Conservation (phyloP, 2,113 vertebrate genomes). For the Variabilichromis moorii region DNA sequence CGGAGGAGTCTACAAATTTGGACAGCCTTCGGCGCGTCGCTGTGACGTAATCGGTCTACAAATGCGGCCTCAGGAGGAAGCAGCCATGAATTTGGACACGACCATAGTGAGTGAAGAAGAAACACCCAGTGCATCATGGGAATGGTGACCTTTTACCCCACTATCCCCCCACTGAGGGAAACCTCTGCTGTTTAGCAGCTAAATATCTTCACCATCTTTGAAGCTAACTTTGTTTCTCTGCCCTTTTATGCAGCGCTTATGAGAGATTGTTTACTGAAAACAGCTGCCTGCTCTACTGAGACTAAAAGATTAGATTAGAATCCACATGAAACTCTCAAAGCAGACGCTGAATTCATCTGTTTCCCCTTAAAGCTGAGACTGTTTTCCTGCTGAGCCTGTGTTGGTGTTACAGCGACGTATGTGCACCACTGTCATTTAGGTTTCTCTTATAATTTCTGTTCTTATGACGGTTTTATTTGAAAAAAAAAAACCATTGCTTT, state of each 20-base stretch:
- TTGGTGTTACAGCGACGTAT: neutral
- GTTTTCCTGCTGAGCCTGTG: neutral
- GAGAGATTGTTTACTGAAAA: neutral
- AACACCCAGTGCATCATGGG: neutral
- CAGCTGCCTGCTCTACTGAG: neutral
- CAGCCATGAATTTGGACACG: no score
- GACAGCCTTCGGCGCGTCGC: no score
- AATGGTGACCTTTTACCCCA: neutral
- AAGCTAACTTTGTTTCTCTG: neutral
- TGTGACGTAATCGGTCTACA: no score
- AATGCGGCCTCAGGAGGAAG: accelerated
- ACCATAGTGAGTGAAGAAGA: neutral
- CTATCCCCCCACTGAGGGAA: neutral
- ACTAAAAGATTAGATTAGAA: neutral
- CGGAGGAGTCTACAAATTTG: no score
- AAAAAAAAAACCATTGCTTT: neutral
- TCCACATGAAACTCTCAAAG: neutral
- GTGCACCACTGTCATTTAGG: neutral
- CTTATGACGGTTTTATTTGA: neutral
- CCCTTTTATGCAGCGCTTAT: neutral
- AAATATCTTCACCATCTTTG: neutral
- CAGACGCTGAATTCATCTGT: neutral
- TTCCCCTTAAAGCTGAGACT: neutral
- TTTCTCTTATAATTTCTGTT: neutral
- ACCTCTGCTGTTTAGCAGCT: neutral